Base-by-base conservation (phyloP, 2,888 invertebrate species). In the Aleiodes alternator region DNA sequence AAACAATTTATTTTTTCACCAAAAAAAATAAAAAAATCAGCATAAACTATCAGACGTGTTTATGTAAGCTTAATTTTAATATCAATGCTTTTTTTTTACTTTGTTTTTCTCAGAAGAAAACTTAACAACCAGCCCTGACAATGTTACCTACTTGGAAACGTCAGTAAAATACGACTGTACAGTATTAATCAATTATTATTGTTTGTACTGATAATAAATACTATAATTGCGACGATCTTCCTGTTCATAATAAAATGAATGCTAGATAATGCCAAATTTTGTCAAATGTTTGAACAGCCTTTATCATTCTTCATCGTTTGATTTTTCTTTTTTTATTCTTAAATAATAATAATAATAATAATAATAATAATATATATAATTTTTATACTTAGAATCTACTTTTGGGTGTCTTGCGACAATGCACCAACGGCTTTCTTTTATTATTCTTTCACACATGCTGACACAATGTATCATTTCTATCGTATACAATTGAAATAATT, bases 241-340 rank as follows among this genome's bases (percentile, higher is more conserved):
- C 86, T 85, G 84, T 88, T 87, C 84, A 86, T 88, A 88, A 88
- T 87, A 88, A 89, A 89, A 89, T 89, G 88, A 88, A 89, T 88
- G 88, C 87, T 88, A 88, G 87, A 86, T 86, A 88, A 88, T 86
- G 86, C 87, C 87, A 87, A 89, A 86, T 82, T 82, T 76, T 77
- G 70, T 64, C 6, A 73, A 70, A 56, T 76, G 73, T 77, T 69
- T 73, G 71, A 76, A 79, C 75, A 77, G 73, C 71, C 56, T 72
- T 71, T 50, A 56, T 64, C 66, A 64, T 72, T 48, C 50, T 70
- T 50, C 43, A 69, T 73, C 34, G 6, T 34, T 68, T 29, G 16
- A 68, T 72, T 64, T 61, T 69, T 66, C 23, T 6, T 69, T 66
- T 66, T 6, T 34, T 71, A 71, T 75, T 78, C 50, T 53, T 31